phyloP scores from a whole-genome alignment of 2,888 invertebrate species.

The Agriopis aurantiaria region DNA sequence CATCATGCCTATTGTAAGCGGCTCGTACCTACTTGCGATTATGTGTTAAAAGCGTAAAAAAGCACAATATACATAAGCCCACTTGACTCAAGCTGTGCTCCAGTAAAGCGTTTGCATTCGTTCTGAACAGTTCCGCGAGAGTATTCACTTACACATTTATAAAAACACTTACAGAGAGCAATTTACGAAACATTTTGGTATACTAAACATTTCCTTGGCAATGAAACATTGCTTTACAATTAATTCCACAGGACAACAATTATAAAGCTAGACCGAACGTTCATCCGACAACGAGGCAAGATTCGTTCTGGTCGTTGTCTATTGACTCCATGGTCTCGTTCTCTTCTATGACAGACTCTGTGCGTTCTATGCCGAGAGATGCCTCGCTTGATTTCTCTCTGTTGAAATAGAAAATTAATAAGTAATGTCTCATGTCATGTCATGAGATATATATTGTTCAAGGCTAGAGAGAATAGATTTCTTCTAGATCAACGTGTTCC shows the following conservation, averaged over 20 bases:
- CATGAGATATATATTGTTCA: too few relatives aligned
- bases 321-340: constrained; percentile 26
- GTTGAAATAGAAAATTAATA: constrained; percentile 23
- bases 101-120: background rate
- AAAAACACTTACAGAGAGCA: constrained; percentile 3
- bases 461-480: too few relatives aligned
- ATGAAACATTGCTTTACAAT: constrained; percentile 1
- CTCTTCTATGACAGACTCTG: constrained; percentile 74
- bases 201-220: background rate
- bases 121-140: background rate
- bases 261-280: constrained; percentile 30
- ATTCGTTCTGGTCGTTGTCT: constrained; percentile 41
- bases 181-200: background rate
- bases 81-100: constrained; percentile 29
- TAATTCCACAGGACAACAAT: constrained; percentile 12
- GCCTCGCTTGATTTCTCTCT: constrained; percentile 67
- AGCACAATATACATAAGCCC: constrained; percentile 9
- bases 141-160: background rate
- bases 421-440: constrained; percentile 1
- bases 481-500: too few relatives aligned
- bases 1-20: background rate
- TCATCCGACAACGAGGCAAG: constrained; percentile 66
- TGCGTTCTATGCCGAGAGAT: constrained; percentile 72
- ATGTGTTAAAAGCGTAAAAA: background rate
- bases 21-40: background rate